Percentiles rank a stretch among this genome's conserved stretches.
Evolutionary conservation across 2,888 invertebrate species (phyloP).

Genomic region (Drosophila percnosoma): DNA sequence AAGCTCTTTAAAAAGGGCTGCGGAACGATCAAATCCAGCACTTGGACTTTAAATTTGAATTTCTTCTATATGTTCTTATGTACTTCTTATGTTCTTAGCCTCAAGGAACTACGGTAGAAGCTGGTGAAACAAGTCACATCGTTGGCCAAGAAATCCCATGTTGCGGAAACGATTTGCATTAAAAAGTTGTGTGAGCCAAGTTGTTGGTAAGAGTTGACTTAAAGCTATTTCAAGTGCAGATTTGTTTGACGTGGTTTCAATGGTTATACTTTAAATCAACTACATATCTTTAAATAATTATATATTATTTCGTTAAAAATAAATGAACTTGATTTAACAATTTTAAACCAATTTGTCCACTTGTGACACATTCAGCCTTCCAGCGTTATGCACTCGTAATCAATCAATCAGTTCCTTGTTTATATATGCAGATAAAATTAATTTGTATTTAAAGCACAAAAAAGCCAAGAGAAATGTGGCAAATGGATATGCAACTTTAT

Average conservation of each 20-base stretch:
- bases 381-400: not conserved
- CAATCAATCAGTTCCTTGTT: not conserved
- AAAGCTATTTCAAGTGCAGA: too few relatives aligned
- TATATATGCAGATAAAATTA: not conserved
- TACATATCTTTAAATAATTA: not conserved
- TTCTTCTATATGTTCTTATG: slow-evolving; percentile 39
- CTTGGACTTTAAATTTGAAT: slow-evolving; percentile 50
- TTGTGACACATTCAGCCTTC: not conserved
- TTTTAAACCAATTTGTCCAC: not conserved
- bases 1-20: slow-evolving; percentile 3
- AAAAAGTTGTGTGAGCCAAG: not conserved
- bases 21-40: slow-evolving; percentile 2
- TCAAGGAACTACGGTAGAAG: not conserved
- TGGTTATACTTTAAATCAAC: not conserved
- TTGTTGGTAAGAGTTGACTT: not conserved
- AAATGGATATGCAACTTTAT: not conserved
- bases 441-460: not conserved
- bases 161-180: slow-evolving; percentile 5
- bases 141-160: slow-evolving; percentile 9
- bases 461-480: not conserved
- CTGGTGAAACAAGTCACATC: not conserved
- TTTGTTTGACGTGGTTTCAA: not conserved
- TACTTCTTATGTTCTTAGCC: slow-evolving; percentile 29
- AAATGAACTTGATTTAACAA: not conserved
- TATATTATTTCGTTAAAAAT: not conserved